Conservation (phyloP, 2,797 vertebrate species). For the Gadopsis bispinosus region DNA sequence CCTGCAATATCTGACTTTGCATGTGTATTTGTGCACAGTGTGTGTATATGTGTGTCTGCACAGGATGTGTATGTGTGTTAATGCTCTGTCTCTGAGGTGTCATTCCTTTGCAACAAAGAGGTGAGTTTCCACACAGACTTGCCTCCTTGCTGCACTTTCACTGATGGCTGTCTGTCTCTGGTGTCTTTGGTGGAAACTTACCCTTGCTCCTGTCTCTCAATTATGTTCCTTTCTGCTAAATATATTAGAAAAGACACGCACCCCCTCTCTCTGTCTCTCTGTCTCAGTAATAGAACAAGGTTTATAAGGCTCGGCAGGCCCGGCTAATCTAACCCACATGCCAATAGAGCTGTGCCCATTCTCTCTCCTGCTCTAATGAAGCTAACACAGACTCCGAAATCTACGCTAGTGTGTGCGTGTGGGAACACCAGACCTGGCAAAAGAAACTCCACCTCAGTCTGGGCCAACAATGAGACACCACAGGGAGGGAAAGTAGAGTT, state of each 20-base stretch:
- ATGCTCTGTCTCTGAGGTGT: conserved; percentile 34
- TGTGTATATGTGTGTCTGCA: background rate
- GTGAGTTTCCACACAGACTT: conserved; percentile 47
- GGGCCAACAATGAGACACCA: conserved; percentile 65
- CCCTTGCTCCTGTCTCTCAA: conserved; percentile 36
- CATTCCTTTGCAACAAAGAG: conserved; percentile 45
- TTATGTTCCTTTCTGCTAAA: conserved; percentile 59
- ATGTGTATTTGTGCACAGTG: conserved; percentile 1
- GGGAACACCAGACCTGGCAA: conserved; percentile 68
- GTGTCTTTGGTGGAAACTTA: conserved; percentile 53
- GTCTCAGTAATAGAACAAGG: conserved; percentile 62
- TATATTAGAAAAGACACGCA: conserved; percentile 56
- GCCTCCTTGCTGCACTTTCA: conserved; percentile 26
- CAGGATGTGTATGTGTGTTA: background rate
- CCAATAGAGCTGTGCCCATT: conserved; percentile 71
- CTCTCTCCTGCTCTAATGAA: conserved; percentile 73
- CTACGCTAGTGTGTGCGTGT: conserved; percentile 23
- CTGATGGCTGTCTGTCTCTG: conserved; percentile 25
- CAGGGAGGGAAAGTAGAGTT: conserved; percentile 64
- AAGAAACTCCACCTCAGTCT: conserved; percentile 44
- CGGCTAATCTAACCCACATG: conserved; percentile 80
- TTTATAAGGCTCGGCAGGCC: conserved; percentile 70
- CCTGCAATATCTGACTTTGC: conserved; percentile 16
- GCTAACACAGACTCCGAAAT: conserved; percentile 55
- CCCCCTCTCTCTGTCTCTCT: conserved; percentile 35